A percentile compares a stretch with the other conserved stretches of the same genome.
These are phyloP conservation scores for Trachelus stipa DNA, from an alignment of 2,888 invertebrate species.

Conservation along the genomic window DNA sequence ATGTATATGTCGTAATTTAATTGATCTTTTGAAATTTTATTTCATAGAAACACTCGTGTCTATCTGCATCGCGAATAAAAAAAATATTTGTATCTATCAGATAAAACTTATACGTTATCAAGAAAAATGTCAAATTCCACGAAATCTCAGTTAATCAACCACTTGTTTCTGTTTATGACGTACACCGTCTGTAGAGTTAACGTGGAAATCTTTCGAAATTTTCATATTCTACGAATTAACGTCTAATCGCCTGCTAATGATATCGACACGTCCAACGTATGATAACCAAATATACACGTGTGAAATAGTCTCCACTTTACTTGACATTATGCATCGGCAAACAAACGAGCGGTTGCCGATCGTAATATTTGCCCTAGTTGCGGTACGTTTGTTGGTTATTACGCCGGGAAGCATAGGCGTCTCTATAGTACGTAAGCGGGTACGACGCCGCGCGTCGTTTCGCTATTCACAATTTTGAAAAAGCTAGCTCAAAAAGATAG, in stretches of 20 bases:
- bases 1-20: background rate
- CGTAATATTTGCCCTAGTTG: background rate
- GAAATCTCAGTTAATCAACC: background rate
- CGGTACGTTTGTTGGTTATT: background rate
- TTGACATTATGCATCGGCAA: background rate
- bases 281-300: background rate
- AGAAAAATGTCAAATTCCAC: background rate
- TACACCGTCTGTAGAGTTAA: background rate
- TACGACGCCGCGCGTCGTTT: background rate
- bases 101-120: background rate
- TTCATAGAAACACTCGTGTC: background rate
- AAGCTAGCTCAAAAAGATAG: background rate
- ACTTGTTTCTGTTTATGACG: background rate
- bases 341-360: background rate
- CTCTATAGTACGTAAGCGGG: background rate
- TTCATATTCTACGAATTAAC: background rate
- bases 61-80: background rate
- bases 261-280: background rate
- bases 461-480: background rate
- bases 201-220: background rate
- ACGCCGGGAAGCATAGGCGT: background rate
- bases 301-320: background rate
- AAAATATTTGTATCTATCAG: background rate
- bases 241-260: conserved; percentile 11
- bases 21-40: background rate